Evolutionary conservation across 2,888 invertebrate species (phyloP), one percentile per base, ranked within the genome.

Genomic region (Holacanthella duospinosa): DNA sequence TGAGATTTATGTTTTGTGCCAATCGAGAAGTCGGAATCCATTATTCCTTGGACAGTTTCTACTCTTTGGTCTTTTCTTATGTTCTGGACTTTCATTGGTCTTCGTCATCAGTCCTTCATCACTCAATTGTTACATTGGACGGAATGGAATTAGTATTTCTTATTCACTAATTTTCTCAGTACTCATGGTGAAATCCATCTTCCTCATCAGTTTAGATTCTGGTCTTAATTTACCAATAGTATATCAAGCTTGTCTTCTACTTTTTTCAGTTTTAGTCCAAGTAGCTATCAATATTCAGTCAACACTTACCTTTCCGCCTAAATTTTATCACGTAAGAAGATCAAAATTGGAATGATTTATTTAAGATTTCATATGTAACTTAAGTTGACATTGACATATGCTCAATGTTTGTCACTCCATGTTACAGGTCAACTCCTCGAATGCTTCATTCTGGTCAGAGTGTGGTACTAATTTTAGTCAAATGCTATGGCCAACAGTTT

Each of bases 191-290:
- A 94, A 95, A 79, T 89, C 93, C 78, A 91, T 94, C 71, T 93
- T 94, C 77, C 83, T 94, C 66, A 85, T 94, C 71, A 92, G 93
- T 75, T 83, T 93, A 66, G 92, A 93, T 78, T 86, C 89, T 61
- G 92, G 89, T 66, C 91, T 93, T 59, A 93, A 94, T 76, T 81
- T 94, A 62, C 93, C 93, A 61, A 92, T 93, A 6, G 88, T 91
- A 19, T 94, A 94, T 78, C 94, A 94, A 79, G 82, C 82, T 68
- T 82, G 94, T 29, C 82, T 95, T 73, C 81, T 94, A 71, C 84
- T 92, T 74, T 94, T 94, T 77, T 91, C 93, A 28, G 88, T 93
- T 65, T 85, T 91, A 76, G 93, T 93, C 70, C 92, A 93, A 80
- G 73, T 76, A 43, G 67, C 66, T 43, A 68, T 73, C 54, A 71